phyloP scores from a whole-genome alignment of 2,888 invertebrate species.

The Cephus runcator region DNA sequence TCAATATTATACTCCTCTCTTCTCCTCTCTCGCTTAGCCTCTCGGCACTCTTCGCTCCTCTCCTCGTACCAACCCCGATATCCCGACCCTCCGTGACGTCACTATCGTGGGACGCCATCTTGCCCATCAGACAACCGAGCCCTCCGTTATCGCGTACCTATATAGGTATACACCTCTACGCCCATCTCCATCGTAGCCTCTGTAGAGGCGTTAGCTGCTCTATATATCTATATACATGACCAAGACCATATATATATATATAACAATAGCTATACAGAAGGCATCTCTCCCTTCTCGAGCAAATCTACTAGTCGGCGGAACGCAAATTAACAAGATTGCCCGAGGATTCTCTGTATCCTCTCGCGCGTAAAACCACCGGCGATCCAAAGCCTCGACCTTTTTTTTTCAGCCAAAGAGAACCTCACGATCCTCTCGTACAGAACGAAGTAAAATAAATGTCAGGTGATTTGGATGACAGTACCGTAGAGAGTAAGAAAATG shows the following conservation, averaged over 20 bases:
- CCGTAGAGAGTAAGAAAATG: background rate
- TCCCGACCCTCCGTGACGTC: conserved; percentile 55
- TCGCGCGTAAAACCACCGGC: conserved; percentile 13
- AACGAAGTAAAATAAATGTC: background rate
- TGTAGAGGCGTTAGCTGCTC: background rate
- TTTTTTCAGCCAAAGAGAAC: background rate
- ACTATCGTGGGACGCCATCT: conserved; percentile 65
- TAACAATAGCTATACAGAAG: background rate
- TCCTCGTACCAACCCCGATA: conserved; percentile 17
- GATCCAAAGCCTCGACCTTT: background rate
- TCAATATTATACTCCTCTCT: conserved; percentile 60
- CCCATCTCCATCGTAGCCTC: background rate
- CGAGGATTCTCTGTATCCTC: conserved; percentile 10
- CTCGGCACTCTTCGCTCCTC: conserved; percentile 20
- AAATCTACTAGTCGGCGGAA: conserved; percentile 36
- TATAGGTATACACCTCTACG: conserved; percentile 39
- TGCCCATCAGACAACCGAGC: conserved; percentile 63
- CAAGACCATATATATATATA: background rate
- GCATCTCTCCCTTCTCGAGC: conserved; percentile 13
- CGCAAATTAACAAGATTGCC: conserved; percentile 53
- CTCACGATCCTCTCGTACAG: background rate
- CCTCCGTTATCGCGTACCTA: conserved; percentile 58
- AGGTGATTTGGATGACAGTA: background rate
- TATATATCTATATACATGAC: background rate
- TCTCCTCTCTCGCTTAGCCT: conserved; percentile 30